Conservation (phyloP, 2,797 vertebrate species). For the Phyllotis vaccarum region DNA sequence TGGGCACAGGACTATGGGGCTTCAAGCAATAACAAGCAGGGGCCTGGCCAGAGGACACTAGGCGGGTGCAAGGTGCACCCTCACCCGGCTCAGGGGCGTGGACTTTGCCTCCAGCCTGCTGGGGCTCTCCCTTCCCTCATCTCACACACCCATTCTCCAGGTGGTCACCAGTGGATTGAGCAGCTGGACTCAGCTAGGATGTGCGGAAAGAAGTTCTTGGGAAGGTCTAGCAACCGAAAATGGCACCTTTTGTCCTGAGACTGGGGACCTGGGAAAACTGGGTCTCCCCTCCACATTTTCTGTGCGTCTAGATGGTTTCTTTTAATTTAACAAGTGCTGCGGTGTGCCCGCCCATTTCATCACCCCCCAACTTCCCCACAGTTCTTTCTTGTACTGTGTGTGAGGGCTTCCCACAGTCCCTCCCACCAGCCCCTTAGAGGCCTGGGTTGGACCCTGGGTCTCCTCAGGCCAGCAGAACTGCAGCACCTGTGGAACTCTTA, state of each 20-base stretch:
- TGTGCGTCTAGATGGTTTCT: conserved; percentile 82
- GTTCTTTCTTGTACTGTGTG: conserved; percentile 42
- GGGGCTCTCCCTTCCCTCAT: conserved; percentile 65
- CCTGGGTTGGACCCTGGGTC: conserved; percentile 70
- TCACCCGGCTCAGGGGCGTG: conserved; percentile 67
- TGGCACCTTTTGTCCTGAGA: conserved; percentile 22
- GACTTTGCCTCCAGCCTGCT: conserved; percentile 65
- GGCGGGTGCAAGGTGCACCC: conserved; percentile 67
- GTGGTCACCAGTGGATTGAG: conserved; percentile 54
- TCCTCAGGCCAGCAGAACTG: conserved; percentile 58
- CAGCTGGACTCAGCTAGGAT: conserved; percentile 68
- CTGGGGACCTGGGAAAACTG: conserved; percentile 68
- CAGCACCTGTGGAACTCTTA: conserved; percentile 87
- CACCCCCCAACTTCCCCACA: neutral
- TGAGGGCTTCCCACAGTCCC: conserved; percentile 14
- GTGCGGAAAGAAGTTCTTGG: conserved; percentile 65
- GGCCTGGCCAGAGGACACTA: conserved; percentile 63
- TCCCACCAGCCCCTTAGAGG: conserved; percentile 57
- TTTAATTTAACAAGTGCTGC: conserved; percentile 83
- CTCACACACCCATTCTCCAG: conserved; percentile 63
- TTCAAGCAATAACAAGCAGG: conserved; percentile 78
- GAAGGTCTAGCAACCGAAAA: conserved; percentile 71
- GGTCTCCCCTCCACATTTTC: conserved; percentile 66
- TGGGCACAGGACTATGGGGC: conserved; percentile 80
- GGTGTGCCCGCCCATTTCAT: conserved; percentile 32